Percentiles rank a stretch among this genome's conserved stretches.
Conservation (phyloP, 2,888 invertebrate species). For the Chelonus formosanus region DNA sequence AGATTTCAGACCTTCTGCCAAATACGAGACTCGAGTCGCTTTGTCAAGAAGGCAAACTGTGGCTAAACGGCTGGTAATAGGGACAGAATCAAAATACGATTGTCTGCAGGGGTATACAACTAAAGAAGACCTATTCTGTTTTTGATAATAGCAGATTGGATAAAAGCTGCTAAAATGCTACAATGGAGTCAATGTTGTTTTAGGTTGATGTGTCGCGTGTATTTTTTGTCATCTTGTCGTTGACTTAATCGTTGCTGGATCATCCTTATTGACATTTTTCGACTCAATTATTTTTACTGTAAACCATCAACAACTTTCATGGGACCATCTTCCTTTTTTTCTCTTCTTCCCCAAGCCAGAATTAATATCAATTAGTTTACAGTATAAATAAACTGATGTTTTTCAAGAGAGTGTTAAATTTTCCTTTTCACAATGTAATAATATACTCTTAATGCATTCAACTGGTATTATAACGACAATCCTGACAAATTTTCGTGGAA, state of each 20-base stretch:
- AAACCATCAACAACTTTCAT: not conserved
- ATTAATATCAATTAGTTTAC: too few relatives aligned
- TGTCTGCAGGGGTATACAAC: slow-evolving; percentile 41
- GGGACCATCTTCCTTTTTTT: too few relatives aligned
- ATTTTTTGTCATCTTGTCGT: slow-evolving; percentile 5
- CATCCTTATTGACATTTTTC: not conserved
- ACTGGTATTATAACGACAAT: too few relatives aligned
- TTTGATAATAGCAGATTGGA: slow-evolving; percentile 23
- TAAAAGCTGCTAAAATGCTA: slow-evolving; percentile 14
- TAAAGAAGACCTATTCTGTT: slow-evolving; percentile 8
- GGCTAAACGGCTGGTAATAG: slow-evolving; percentile 59
- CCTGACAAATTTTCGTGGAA: too few relatives aligned
- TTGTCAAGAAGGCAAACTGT: slow-evolving; percentile 64
- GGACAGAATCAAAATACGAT: slow-evolving; percentile 59
- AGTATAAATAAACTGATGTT: too few relatives aligned
- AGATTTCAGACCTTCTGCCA: slow-evolving; percentile 29
- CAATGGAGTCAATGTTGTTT: slow-evolving; percentile 41
- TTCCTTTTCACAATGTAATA: too few relatives aligned
- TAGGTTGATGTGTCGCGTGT: slow-evolving; percentile 31
- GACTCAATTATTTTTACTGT: slow-evolving; percentile 10
- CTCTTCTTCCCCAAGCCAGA: too few relatives aligned
- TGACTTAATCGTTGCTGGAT: slow-evolving; percentile 10
- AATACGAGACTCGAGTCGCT: slow-evolving; percentile 54
- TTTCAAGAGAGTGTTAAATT: too few relatives aligned
- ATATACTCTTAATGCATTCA: too few relatives aligned